phyloP scores from a whole-genome alignment of 2,113 vertebrate genomes.

The Leiothrix lutea region DNA sequence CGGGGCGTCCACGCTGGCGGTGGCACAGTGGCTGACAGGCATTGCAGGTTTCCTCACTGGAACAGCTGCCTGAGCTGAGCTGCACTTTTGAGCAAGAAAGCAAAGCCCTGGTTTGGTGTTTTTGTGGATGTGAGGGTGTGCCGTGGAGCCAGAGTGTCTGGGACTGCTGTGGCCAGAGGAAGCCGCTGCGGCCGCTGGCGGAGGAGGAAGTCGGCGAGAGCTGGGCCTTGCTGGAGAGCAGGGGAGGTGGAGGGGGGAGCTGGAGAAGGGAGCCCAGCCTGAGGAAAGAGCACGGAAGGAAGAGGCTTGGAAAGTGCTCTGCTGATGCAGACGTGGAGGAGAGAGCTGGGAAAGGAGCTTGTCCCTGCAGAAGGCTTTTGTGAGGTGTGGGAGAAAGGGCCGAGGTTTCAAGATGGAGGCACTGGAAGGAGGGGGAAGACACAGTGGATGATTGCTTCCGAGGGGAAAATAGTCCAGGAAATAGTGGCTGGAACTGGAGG shows the following conservation, averaged over 20 bases:
- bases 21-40: rapidly evolving
- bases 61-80: neutral
- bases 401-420: neutral
- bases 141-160: conserved; percentile 66
- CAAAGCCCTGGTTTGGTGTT: neutral
- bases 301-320: neutral
- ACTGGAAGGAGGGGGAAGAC: neutral
- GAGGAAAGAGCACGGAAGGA: conserved; percentile 50
- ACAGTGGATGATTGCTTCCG: neutral
- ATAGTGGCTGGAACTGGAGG: neutral
- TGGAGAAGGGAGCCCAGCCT: neutral
- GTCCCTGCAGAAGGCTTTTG: neutral
- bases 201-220: conserved; percentile 11
- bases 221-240: neutral
- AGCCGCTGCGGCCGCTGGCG: neutral
- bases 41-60: neutral
- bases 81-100: neutral
- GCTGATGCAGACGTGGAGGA: neutral
- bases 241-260: neutral
- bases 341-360: neutral
- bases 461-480: neutral
- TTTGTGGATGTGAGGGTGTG: conserved; percentile 40
- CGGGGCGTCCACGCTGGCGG: rapidly evolving
- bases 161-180: conserved; percentile 58
- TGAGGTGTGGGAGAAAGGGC: neutral